Evolutionary conservation across 2,113 vertebrate genomes (phyloP).

Genomic region (Halcyon senegalensis): DNA sequence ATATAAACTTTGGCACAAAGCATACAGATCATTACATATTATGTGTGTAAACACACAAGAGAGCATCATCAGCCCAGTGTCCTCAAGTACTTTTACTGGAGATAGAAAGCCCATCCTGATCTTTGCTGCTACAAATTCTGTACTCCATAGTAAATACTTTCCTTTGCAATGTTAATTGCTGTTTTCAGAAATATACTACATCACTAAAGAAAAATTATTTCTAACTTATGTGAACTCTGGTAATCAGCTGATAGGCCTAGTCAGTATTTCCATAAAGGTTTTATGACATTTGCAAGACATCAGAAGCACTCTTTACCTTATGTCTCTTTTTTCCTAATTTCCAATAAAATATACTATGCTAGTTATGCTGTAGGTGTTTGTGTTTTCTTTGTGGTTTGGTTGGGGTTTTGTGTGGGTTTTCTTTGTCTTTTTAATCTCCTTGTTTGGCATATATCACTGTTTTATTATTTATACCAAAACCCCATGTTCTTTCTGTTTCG

Average conservation of each 20-base stretch:
- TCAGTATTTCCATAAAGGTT: background rate
- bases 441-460: background rate
- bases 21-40: background rate
- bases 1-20: background rate
- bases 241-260: background rate
- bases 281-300: background rate
- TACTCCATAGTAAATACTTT: background rate
- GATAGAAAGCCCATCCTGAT: background rate
- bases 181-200: background rate
- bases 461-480: background rate
- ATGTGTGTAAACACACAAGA: background rate
- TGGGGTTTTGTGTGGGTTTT: background rate
- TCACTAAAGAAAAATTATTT: background rate
- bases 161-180: background rate
- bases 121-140: background rate
- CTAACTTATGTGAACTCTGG: background rate
- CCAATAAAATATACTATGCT: background rate
- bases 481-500: background rate
- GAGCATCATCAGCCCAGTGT: background rate
- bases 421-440: background rate
- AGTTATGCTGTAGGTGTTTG: background rate
- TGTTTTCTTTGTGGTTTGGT: background rate
- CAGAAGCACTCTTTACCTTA: background rate
- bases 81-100: background rate
- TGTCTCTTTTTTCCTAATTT: background rate